Conservation (phyloP, 2,797 vertebrate species). For the Dendrocincla fuliginosa region DNA sequence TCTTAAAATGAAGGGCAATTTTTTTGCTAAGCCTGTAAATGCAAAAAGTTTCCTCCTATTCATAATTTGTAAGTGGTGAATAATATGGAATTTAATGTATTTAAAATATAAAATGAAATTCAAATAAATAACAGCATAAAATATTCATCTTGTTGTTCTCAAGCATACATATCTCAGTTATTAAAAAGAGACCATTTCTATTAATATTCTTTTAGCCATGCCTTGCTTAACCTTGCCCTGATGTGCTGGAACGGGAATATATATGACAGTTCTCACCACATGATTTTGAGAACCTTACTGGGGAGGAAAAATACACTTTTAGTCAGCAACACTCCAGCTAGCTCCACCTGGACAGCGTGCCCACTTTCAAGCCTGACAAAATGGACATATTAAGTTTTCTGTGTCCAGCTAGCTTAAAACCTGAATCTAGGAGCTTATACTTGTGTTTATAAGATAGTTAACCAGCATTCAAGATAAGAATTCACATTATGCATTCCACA, state of each 20-base stretch:
- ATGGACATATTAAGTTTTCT: not conserved
- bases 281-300: not conserved
- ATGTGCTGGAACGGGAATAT: not conserved
- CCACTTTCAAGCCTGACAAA: not conserved
- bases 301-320: not conserved
- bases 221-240: not conserved
- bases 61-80: constrained; percentile 16
- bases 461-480: not conserved
- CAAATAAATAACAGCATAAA: constrained; percentile 8
- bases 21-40: constrained; percentile 2
- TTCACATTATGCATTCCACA: not conserved
- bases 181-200: not conserved
- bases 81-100: constrained; percentile 12
- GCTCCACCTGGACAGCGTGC: not conserved
- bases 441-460: not conserved
- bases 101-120: constrained; percentile 40
- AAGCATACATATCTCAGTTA: not conserved
- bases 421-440: not conserved
- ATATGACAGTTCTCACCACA: not conserved
- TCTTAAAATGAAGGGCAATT: constrained; percentile 5
- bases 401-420: not conserved
- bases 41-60: not conserved
- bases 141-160: not conserved
- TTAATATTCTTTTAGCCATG: constrained; percentile 24
- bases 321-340: not conserved